Conservation (phyloP, 2,888 invertebrate species). For the Cinara cedri region DNA sequence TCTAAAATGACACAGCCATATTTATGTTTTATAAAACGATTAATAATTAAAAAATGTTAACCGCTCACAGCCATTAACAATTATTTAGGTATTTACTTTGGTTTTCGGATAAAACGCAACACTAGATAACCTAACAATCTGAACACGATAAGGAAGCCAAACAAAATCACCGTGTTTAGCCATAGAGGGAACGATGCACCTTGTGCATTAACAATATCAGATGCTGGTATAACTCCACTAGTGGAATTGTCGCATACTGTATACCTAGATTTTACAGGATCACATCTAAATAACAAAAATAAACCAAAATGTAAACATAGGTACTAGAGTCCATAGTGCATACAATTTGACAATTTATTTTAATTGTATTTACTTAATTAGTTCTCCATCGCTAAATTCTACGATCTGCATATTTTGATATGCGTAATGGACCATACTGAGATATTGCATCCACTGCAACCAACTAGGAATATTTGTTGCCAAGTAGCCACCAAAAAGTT, state of each 20-base stretch:
- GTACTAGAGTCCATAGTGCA: background rate
- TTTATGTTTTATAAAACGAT: slow-evolving; percentile 57
- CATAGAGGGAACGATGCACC: slow-evolving; percentile 72
- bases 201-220: slow-evolving; percentile 72
- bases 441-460: slow-evolving; percentile 76
- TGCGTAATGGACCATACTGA: slow-evolving; percentile 80
- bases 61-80: slow-evolving; percentile 53
- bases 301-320: background rate
- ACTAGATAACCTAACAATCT: slow-evolving; percentile 76
- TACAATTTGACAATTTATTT: no score
- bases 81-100: slow-evolving; percentile 64
- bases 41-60: slow-evolving; percentile 53
- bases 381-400: slow-evolving; percentile 74
- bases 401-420: slow-evolving; percentile 82
- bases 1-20: slow-evolving; percentile 59
- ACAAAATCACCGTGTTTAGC: slow-evolving; percentile 75
- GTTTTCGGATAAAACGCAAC: slow-evolving; percentile 73
- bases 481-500: slow-evolving; percentile 77
- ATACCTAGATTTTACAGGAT: slow-evolving; percentile 69
- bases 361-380: slow-evolving; percentile 67
- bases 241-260: slow-evolving; percentile 65
- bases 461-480: slow-evolving; percentile 76
- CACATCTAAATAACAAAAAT: slow-evolving; percentile 66
- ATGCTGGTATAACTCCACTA: slow-evolving; percentile 72
- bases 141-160: slow-evolving; percentile 75